These are phyloP conservation scores for Idaea aversata DNA, from an alignment of 2,888 invertebrate genomes.

Conservation along the genomic window DNA sequence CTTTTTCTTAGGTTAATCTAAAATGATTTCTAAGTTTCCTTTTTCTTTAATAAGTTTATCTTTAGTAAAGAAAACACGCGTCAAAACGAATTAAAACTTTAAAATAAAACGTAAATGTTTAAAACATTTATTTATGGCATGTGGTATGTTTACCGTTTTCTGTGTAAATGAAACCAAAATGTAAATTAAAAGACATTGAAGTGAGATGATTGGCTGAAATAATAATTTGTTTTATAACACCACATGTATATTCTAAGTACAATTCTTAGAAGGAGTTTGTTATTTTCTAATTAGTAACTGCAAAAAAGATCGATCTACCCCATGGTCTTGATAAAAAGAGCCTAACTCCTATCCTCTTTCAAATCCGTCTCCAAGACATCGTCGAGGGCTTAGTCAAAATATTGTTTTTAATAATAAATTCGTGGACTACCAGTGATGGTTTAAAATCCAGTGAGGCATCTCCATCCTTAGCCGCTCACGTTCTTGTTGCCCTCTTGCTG, in stretches of 20 bases:
- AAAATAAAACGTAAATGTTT: conserved; percentile 8
- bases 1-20: not conserved
- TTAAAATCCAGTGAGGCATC: too few species aligned
- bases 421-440: too few species aligned
- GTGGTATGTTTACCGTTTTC: conserved; percentile 15
- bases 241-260: conserved; percentile 35
- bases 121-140: conserved; percentile 10
- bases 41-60: not conserved
- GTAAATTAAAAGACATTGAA: conserved; percentile 46
- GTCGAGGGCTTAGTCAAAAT: too few species aligned
- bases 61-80: conserved; percentile 3
- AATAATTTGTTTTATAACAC: conserved; percentile 17
- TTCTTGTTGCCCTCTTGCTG: too few species aligned
- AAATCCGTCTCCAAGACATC: too few species aligned
- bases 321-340: too few species aligned
- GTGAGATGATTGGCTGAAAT: conserved; percentile 42
- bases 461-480: too few species aligned
- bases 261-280: conserved; percentile 18
- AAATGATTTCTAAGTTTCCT: not conserved
- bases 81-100: conserved; percentile 8
- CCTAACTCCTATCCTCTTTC: too few species aligned
- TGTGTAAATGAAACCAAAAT: conserved; percentile 22
- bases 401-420: too few species aligned
- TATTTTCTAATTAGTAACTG: not conserved
- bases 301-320: not conserved